Evolutionary conservation across 2,888 invertebrate genomes (phyloP).

Genomic region (Drosophila robusta): DNA sequence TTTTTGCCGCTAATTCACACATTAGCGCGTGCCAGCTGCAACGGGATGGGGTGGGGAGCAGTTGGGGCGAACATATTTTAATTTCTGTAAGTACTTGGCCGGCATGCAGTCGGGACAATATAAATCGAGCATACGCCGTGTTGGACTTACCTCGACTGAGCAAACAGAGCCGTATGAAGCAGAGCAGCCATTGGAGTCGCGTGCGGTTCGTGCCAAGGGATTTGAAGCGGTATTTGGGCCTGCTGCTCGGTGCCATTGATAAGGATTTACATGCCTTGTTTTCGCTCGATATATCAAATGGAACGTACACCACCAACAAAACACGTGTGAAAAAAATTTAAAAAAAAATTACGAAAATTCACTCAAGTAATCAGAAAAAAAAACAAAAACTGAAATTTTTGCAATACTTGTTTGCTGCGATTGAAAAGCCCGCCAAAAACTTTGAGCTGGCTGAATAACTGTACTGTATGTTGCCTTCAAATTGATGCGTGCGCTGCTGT

Average conservation of each 20-base stretch:
- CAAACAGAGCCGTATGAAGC: conserved; percentile 58
- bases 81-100: conserved; percentile 61
- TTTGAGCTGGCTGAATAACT: conserved; percentile 2
- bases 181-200: conserved; percentile 62
- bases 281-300: conserved; percentile 2
- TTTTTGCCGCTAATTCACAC: conserved; percentile 35
- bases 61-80: conserved; percentile 35
- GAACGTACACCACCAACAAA: neutral
- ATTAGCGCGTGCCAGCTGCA: conserved; percentile 42
- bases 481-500: conserved; percentile 40
- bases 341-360: conserved; percentile 18
- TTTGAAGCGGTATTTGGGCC: conserved; percentile 44
- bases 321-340: conserved; percentile 31
- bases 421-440: conserved; percentile 68
- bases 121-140: conserved; percentile 60
- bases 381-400: conserved; percentile 40
- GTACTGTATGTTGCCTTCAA: neutral
- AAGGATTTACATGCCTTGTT: conserved; percentile 56
- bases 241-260: conserved; percentile 60
- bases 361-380: conserved; percentile 29
- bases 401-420: conserved; percentile 24
- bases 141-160: conserved; percentile 60
- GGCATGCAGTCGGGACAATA: conserved; percentile 14
- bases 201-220: conserved; percentile 53
- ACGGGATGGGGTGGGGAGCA: neutral